phyloP scores from a whole-genome alignment of 2,888 invertebrate species.

The Agrilus biguttatus region DNA sequence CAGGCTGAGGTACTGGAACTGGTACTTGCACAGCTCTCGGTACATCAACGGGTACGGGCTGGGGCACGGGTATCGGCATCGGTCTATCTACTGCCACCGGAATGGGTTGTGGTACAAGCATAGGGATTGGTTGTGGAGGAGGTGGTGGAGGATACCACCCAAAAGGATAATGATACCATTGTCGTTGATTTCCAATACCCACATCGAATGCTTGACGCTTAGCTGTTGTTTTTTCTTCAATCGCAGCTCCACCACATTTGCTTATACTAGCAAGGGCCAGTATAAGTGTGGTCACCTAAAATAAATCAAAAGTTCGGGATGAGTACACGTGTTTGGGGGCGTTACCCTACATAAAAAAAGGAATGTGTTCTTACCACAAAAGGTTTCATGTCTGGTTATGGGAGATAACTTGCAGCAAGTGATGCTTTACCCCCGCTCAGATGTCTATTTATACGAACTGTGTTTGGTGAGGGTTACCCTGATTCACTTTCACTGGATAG shows the following conservation, averaged over 20 bases:
- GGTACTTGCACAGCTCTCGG: slow-evolving; percentile 26
- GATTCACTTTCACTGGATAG: slow-evolving; percentile 14
- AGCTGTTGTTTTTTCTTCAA: slow-evolving; percentile 11
- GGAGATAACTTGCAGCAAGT: slow-evolving; percentile 13
- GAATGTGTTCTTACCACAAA: slow-evolving; percentile 7
- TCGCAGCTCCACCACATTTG: slow-evolving; percentile 6
- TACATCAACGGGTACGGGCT: slow-evolving; percentile 25
- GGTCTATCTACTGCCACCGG: slow-evolving; percentile 36
- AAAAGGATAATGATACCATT: slow-evolving; percentile 13
- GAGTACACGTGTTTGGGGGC: too few species aligned
- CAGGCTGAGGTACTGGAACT: slow-evolving; percentile 24
- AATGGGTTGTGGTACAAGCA: slow-evolving; percentile 39
- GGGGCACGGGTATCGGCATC: slow-evolving; percentile 30
- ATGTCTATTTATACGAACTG: slow-evolving; percentile 12
- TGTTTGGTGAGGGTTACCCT: slow-evolving; percentile 13
- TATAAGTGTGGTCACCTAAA: slow-evolving; percentile 6
- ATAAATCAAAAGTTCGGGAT: background rate
- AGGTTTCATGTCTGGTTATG: slow-evolving; percentile 10
- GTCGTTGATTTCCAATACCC: slow-evolving; percentile 9
- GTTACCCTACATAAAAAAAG: too few species aligned
- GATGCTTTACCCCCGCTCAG: slow-evolving; percentile 13
- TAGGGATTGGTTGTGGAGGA: slow-evolving; percentile 31
- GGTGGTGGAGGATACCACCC: slow-evolving; percentile 18
- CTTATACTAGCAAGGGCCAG: slow-evolving; percentile 6
- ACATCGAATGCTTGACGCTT: slow-evolving; percentile 11